These are phyloP conservation scores for Catharus minimus DNA, from an alignment of 2,113 vertebrate genomes.

Conservation along the genomic window DNA sequence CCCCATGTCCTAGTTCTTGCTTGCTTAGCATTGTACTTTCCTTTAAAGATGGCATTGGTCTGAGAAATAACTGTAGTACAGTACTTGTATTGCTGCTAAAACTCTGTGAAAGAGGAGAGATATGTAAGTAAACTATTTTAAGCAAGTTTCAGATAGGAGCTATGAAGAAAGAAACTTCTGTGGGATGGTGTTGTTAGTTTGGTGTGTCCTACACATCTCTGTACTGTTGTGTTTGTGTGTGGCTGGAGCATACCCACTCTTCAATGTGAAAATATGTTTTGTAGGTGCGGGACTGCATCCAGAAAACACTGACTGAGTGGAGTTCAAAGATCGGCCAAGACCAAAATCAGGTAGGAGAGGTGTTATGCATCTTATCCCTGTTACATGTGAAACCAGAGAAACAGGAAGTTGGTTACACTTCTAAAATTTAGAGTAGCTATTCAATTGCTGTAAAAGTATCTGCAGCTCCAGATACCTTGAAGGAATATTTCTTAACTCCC, in stretches of 20 bases:
- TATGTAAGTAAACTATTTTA: neutral
- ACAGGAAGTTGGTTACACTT: neutral
- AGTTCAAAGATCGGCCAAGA: constrained; percentile 75
- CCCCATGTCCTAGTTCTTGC: neutral
- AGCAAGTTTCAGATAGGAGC: neutral
- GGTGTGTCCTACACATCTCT: neutral
- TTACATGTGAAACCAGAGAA: neutral
- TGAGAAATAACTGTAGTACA: neutral
- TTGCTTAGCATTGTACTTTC: neutral
- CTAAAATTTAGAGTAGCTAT: neutral
- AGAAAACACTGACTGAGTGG: constrained; percentile 91
- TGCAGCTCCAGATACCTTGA: neutral
- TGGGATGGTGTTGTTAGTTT: neutral
- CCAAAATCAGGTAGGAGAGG: constrained; percentile 71
- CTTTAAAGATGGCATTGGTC: neutral
- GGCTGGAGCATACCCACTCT: neutral
- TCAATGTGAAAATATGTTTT: constrained; percentile 16
- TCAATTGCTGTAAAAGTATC: neutral
- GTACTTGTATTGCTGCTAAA: neutral
- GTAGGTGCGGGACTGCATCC: constrained; percentile 95
- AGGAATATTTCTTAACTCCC: neutral
- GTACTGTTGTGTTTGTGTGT: neutral
- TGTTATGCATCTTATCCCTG: neutral
- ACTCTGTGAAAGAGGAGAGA: neutral
- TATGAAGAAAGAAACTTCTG: neutral